Evolutionary conservation across 37 sponge, comb jelly and placozoan genomes (phyloP), one percentile per base, ranked within the genome.

Genomic region (Oscarella lobularis): DNA sequence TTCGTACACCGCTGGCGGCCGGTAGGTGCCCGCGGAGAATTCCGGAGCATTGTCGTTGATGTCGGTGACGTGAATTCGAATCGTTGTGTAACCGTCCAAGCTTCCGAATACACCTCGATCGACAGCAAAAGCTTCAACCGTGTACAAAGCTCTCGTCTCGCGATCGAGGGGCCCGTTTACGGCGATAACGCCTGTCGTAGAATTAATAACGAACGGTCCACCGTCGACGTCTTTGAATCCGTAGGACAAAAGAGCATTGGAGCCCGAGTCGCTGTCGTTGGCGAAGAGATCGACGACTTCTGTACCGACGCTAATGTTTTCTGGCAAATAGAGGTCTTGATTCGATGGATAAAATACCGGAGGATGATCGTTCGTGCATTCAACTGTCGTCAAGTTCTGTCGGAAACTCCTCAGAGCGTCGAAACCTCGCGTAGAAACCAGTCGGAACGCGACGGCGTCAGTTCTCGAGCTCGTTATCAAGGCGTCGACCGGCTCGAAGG

Each of bases 351-450:
- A 14, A 35, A 68, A 68, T 4, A 20, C 6, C 5, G 71, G 71
- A 68, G 71, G 71, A 4, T 68, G 6, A 29, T 4, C 31, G 33
- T 68, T 68, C 6, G 71, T 14, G 33, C 71, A 68, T 35, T 4
- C 71, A 4, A 68, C 71, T 4, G 71, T 29, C 35, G 71, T 68
- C 71, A 68, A 20, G 31, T 68, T 68, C 31, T 68, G 71, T 4
- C 5, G 35, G 33, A 68, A 4, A 5, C 4, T 30, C 5, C 5
- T 5, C 31, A 68, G 31, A 5, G 71, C 35, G 29, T 68, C 31
- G 71, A 68, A 68, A 14, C 60, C 60, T 9, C 60, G 9, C 9
- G 14, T 48, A 20, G 60, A 9, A 20, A 48, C 60, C 20, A 48
- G 9, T 48, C 60, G 9, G 14, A 48, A 9, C 9, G 60, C 9